These are phyloP conservation scores for Gracilinanus agilis DNA, from an alignment of 2,113 vertebrate species.

Conservation along the genomic window DNA sequence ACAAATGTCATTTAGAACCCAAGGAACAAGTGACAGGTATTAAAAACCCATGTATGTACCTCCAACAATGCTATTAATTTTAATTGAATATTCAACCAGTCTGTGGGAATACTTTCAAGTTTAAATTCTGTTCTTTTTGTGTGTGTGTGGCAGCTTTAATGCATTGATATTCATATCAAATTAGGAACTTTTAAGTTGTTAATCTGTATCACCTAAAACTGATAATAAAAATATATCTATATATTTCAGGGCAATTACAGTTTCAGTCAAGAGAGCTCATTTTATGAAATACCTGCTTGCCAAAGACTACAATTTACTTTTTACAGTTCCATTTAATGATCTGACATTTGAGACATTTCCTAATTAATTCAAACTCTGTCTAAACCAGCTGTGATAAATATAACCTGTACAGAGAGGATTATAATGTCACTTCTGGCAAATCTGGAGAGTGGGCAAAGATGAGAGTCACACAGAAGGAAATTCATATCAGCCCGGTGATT, in stretches of 20 bases:
- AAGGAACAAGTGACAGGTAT: background rate
- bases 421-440: constrained; percentile 51
- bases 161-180: constrained; percentile 60
- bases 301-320: constrained; percentile 78
- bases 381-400: constrained; percentile 76
- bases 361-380: constrained; percentile 76
- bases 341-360: constrained; percentile 77
- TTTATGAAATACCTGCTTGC: constrained; percentile 66
- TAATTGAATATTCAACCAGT: constrained; percentile 52
- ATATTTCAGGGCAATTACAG: constrained; percentile 23
- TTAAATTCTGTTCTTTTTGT: constrained; percentile 56
- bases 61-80: constrained; percentile 25
- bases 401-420: constrained; percentile 62
- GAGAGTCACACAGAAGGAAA: background rate
- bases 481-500: background rate
- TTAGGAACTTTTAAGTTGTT: constrained; percentile 71
- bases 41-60: background rate
- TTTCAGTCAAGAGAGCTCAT: constrained; percentile 61
- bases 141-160: background rate
- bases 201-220: constrained; percentile 54
- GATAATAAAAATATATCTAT: constrained; percentile 52
- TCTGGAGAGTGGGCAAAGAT: constrained; percentile 45
- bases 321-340: constrained; percentile 76
- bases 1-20: background rate
- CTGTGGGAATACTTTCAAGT: constrained; percentile 58